Conservation (phyloP, 2,797 vertebrate species). For the Mormyrus hasselquistii region DNA sequence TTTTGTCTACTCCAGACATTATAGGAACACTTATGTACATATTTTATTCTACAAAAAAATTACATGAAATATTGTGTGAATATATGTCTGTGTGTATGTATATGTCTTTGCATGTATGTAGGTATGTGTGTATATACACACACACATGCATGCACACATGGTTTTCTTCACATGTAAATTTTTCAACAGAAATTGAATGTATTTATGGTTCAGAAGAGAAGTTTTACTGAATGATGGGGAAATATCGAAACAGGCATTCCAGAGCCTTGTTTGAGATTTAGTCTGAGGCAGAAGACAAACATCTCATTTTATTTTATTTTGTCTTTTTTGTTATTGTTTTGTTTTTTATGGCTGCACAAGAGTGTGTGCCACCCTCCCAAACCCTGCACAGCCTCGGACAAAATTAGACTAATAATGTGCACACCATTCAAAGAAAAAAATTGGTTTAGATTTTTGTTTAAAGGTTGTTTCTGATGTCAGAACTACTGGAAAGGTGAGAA, state of each 20-base stretch:
- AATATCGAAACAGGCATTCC: constrained; percentile 69
- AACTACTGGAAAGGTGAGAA: constrained; percentile 76
- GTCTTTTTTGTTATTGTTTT: constrained; percentile 54
- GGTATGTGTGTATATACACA: constrained; percentile 42
- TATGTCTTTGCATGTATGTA: constrained; percentile 66
- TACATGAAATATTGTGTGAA: constrained; percentile 68
- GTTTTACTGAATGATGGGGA: constrained; percentile 71
- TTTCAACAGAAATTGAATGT: constrained; percentile 80
- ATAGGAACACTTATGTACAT: constrained; percentile 88
- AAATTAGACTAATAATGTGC: constrained; percentile 37
- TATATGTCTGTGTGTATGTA: constrained; percentile 60
- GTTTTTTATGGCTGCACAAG: constrained; percentile 33
- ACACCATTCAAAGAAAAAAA: constrained; percentile 19
- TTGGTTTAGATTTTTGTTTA: constrained; percentile 20
- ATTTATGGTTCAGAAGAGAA: constrained; percentile 77
- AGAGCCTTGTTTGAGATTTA: constrained; percentile 64
- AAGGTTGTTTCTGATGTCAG: constrained; percentile 43
- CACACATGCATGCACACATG: constrained; percentile 38
- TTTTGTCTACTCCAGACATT: constrained; percentile 45
- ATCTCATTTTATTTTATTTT: constrained; percentile 69
- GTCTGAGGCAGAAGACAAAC: constrained; percentile 58
- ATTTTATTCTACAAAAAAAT: constrained; percentile 69
- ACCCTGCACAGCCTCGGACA: constrained; percentile 22
- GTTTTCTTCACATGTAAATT: constrained; percentile 58
- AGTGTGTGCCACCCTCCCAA: not conserved